Percentiles rank a stretch among this genome's conserved stretches.
These are phyloP conservation scores for Drosophila cracens DNA, from an alignment of 2,888 invertebrate genomes.

Conservation along the genomic window DNA sequence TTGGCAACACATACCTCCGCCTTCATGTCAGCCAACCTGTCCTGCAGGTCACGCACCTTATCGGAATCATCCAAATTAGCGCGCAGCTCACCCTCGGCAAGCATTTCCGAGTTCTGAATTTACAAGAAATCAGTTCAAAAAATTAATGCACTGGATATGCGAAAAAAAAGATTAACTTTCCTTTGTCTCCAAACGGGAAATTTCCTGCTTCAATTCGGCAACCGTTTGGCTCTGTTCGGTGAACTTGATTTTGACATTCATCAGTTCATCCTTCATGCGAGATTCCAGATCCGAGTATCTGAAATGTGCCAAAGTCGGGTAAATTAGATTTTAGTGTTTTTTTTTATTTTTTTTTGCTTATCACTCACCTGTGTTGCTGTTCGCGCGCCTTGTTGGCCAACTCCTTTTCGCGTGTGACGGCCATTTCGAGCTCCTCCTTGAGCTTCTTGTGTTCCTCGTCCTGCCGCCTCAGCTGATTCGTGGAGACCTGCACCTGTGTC, in stretches of 20 bases:
- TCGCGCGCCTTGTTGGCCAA: slow-evolving; percentile 92
- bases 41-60: slow-evolving; percentile 94
- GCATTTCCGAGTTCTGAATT: slow-evolving; percentile 95
- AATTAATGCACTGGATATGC: background rate
- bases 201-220: slow-evolving; percentile 96
- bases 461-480: slow-evolving; percentile 94
- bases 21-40: slow-evolving; percentile 95
- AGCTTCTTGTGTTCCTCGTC: slow-evolving; percentile 96
- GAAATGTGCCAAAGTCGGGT: background rate
- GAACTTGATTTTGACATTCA: slow-evolving; percentile 97
- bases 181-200: slow-evolving; percentile 96
- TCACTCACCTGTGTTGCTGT: slow-evolving; percentile 90
- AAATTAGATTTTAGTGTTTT: background rate
- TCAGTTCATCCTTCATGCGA: slow-evolving; percentile 92
- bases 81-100: slow-evolving; percentile 95
- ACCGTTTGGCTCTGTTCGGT: slow-evolving; percentile 97
- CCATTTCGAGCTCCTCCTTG: slow-evolving; percentile 91
- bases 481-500: slow-evolving; percentile 96
- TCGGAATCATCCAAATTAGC: slow-evolving; percentile 94
- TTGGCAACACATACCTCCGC: slow-evolving; percentile 91
- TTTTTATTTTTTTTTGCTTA: background rate
- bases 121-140: background rate
- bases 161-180: slow-evolving; percentile 86
- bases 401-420: slow-evolving; percentile 90
- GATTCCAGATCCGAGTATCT: slow-evolving; percentile 85